phyloP scores from a whole-genome alignment of 1,140 invertebrate species.

The Heterodera schachtii region DNA sequence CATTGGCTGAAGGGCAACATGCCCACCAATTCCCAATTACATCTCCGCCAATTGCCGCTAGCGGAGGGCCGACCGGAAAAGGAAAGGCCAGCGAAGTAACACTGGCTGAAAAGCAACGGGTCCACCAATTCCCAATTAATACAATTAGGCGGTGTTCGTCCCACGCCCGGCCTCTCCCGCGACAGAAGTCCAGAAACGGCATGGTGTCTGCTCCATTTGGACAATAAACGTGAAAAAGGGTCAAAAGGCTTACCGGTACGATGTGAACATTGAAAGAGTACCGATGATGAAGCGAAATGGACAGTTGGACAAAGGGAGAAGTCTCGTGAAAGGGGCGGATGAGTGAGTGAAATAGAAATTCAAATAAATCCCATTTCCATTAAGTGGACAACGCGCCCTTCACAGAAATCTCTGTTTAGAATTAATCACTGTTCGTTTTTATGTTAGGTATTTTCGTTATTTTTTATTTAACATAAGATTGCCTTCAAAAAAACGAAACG shows the following conservation, averaged over 20 bases:
- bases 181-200: slow-evolving; percentile 21
- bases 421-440: slow-evolving; percentile 9
- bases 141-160: background rate
- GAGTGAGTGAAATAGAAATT: slow-evolving; percentile 29
- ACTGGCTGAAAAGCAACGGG: too few relatives aligned
- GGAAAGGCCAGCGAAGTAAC: background rate
- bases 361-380: background rate
- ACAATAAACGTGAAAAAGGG: slow-evolving; percentile 34
- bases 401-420: slow-evolving; percentile 41
- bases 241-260: slow-evolving; percentile 41
- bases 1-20: too few relatives aligned
- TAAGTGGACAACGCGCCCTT: slow-evolving; percentile 35
- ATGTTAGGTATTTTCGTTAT: background rate
- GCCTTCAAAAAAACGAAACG: slow-evolving; percentile 37
- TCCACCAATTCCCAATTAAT: background rate
- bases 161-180: slow-evolving; percentile 21
- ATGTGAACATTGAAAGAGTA: slow-evolving; percentile 38
- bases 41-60: background rate
- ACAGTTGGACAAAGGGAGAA: slow-evolving; percentile 38
- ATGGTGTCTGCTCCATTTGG: slow-evolving; percentile 40
- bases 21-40: too few relatives aligned
- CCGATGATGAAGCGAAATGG: slow-evolving; percentile 8
- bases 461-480: background rate
- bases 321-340: slow-evolving; percentile 31
- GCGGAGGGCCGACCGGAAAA: background rate